Conservation (phyloP, 2,888 invertebrate species). For the Trimorus sp. region DNA sequence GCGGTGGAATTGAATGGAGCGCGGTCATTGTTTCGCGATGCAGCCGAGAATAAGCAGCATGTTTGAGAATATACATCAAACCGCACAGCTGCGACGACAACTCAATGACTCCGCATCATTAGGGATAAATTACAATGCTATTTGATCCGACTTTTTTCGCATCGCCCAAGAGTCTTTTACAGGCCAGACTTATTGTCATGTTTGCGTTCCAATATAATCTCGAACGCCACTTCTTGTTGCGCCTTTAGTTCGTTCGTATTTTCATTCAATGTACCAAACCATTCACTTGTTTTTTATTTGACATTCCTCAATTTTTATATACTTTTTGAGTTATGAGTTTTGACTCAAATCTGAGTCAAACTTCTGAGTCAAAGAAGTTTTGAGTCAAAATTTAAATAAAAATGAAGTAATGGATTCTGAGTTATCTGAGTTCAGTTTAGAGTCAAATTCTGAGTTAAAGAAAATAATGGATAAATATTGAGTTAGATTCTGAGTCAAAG, state of each 20-base stretch:
- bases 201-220: constrained; percentile 26
- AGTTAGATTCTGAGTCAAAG: too few relatives aligned
- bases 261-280: not conserved
- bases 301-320: too few relatives aligned
- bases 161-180: constrained; percentile 19
- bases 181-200: constrained; percentile 17
- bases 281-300: too few relatives aligned
- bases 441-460: too few relatives aligned
- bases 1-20: constrained; percentile 23
- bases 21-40: constrained; percentile 38
- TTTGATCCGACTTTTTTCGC: constrained; percentile 33
- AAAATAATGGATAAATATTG: too few relatives aligned
- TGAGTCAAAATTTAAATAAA: too few relatives aligned
- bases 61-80: constrained; percentile 39
- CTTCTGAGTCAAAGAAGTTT: too few relatives aligned
- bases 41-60: constrained; percentile 35
- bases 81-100: constrained; percentile 39
- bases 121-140: constrained; percentile 38
- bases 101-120: constrained; percentile 46
- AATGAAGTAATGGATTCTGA: too few relatives aligned
- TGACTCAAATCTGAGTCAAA: too few relatives aligned
- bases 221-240: not conserved
- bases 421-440: too few relatives aligned
- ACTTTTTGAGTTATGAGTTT: too few relatives aligned
- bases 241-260: constrained; percentile 8